Percentiles rank a stretch among this genome's conserved stretches.
Conservation (phyloP, 2,113 vertebrate species). For the Rhegmatorhina hoffmannsi region DNA sequence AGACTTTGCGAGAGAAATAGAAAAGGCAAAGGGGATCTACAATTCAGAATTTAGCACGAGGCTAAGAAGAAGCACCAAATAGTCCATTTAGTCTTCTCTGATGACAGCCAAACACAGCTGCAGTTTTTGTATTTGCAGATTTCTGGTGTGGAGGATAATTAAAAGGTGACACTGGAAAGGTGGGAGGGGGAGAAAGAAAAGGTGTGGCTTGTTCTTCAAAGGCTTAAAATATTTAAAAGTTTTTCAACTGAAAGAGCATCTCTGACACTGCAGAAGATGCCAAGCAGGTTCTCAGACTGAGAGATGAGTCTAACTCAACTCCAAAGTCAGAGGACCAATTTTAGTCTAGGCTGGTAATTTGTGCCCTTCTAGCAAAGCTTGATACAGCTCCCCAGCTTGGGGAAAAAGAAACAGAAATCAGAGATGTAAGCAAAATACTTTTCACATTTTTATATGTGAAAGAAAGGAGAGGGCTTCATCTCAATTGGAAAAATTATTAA, state of each 20-base stretch:
- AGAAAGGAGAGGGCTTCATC: not conserved
- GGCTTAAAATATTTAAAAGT: not conserved
- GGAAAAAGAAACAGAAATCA: not conserved
- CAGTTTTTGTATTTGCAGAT: not conserved
- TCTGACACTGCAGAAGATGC: not conserved
- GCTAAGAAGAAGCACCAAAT: constrained; percentile 56
- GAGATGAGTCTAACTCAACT: not conserved
- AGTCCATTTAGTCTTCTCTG: constrained; percentile 12
- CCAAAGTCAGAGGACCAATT: not conserved
- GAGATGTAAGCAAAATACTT: not conserved
- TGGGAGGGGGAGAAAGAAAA: not conserved
- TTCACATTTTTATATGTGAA: not conserved
- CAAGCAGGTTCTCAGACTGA: not conserved
- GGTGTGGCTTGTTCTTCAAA: not conserved
- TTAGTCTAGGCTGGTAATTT: not conserved
- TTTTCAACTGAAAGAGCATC: not conserved
- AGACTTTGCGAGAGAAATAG: not conserved
- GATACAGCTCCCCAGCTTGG: not conserved
- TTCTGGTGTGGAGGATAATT: constrained; percentile 11
- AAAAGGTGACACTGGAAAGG: constrained; percentile 47
- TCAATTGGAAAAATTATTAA: not conserved
- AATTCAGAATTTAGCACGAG: not conserved
- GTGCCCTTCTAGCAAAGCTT: not conserved
- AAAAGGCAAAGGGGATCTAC: constrained; percentile 34
- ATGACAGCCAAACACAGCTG: constrained; percentile 30